These are phyloP conservation scores for Phalacrocorax carbo DNA, from an alignment of 2,113 vertebrate species.

Conservation along the genomic window DNA sequence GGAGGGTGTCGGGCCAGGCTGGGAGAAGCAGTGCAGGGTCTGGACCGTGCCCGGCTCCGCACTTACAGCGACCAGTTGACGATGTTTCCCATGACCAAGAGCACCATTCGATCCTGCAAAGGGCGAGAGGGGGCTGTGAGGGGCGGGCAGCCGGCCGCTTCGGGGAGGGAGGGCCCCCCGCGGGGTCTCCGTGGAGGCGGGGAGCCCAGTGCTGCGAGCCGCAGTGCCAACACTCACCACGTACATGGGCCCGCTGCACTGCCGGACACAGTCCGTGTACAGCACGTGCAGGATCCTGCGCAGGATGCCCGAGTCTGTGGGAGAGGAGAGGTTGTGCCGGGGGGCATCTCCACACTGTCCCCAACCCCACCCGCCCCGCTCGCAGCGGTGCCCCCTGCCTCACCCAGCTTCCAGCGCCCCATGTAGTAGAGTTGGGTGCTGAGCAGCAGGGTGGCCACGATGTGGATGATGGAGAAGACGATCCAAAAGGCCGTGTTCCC, in stretches of 20 bases:
- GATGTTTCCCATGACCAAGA: slow-evolving; percentile 95
- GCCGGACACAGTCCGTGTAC: slow-evolving; percentile 92
- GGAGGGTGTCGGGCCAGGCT: neutral
- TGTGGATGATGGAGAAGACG: too few relatives aligned
- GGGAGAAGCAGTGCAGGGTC: neutral
- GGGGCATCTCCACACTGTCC: fast-evolving
- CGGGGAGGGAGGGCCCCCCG: neutral
- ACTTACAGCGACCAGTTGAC: slow-evolving; percentile 99
- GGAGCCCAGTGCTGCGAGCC: neutral
- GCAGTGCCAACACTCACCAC: slow-evolving; percentile 79
- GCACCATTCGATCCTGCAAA: slow-evolving; percentile 92
- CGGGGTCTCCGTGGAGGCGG: neutral
- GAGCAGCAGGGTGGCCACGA: too few relatives aligned
- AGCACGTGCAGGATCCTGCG: slow-evolving; percentile 86
- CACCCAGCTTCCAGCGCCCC: too few relatives aligned
- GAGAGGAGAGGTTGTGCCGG: neutral
- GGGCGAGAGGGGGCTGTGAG: neutral
- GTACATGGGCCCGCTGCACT: slow-evolving; percentile 97
- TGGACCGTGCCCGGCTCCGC: neutral
- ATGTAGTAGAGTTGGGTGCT: too few relatives aligned
- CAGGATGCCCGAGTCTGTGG: slow-evolving; percentile 84
- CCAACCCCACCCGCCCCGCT: too few relatives aligned
- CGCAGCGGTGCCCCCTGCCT: too few relatives aligned
- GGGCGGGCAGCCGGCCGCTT: fast-evolving
- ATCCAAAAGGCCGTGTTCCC: neutral